These are phyloP conservation scores for Molanna angustata DNA, from an alignment of 2,888 invertebrate species.

Conservation along the genomic window DNA sequence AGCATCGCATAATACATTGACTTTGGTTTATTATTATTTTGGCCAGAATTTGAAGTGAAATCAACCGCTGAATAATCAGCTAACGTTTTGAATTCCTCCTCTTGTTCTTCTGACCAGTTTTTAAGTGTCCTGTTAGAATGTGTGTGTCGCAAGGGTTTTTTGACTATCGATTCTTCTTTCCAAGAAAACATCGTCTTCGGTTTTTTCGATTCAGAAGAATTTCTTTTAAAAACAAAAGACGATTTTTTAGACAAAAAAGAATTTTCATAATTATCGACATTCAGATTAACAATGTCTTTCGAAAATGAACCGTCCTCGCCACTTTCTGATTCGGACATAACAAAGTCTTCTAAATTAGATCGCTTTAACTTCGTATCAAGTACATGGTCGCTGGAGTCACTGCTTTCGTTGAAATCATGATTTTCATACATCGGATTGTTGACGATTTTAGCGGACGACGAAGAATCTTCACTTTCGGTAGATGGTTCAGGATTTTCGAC, in stretches of 20 bases:
- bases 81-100: conserved; percentile 20
- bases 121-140: conserved; percentile 25
- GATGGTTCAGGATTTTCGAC: conserved; percentile 8
- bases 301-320: no score
- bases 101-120: conserved; percentile 23
- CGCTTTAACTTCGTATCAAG: no score
- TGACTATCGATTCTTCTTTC: conserved; percentile 3
- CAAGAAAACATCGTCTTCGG: background rate
- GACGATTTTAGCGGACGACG: conserved; percentile 13
- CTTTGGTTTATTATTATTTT: conserved; percentile 10
- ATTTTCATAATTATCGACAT: background rate
- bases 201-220: background rate
- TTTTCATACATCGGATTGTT: conserved; percentile 20
- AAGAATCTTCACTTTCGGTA: conserved; percentile 6
- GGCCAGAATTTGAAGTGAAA: background rate
- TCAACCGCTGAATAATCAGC: conserved; percentile 12
- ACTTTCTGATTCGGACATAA: background rate
- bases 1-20: conserved; percentile 26
- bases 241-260: conserved; percentile 10
- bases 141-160: conserved; percentile 12
- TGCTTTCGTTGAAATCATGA: background rate
- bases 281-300: no score
- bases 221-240: conserved; percentile 11
- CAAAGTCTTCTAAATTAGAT: no score
- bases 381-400: background rate